phyloP scores from a whole-genome alignment of 2,797 vertebrate genomes.

The Malacoctenus gilli region DNA sequence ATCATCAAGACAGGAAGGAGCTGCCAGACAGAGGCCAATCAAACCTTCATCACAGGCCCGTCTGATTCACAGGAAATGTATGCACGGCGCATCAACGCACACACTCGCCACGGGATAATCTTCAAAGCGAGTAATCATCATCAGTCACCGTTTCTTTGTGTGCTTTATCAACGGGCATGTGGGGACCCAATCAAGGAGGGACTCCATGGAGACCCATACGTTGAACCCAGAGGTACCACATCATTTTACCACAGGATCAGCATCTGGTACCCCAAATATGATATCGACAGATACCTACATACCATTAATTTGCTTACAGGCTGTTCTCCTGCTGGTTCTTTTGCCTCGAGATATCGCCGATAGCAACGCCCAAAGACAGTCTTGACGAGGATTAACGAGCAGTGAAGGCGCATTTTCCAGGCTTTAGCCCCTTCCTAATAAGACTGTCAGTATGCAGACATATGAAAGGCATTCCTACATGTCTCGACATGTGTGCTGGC shows the following conservation, averaged over 20 bases:
- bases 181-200: constrained; percentile 6
- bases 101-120: constrained; percentile 26
- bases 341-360: constrained; percentile 4
- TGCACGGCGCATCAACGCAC: constrained; percentile 40
- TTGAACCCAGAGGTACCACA: constrained; percentile 22
- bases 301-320: too few relatives aligned
- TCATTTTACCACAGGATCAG: constrained; percentile 4
- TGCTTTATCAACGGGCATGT: not conserved
- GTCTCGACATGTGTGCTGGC: not conserved
- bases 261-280: constrained; percentile 5
- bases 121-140: constrained; percentile 45
- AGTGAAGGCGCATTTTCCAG: not conserved
- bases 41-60: constrained; percentile 38
- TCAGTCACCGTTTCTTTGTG: constrained; percentile 22
- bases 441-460: constrained; percentile 8
- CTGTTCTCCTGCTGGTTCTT: not conserved
- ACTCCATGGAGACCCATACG: constrained; percentile 13
- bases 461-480: constrained; percentile 30
- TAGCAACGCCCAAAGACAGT: constrained; percentile 1
- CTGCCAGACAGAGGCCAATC: constrained; percentile 51
- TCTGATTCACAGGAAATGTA: constrained; percentile 46
- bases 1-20: constrained; percentile 47
- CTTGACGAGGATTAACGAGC: constrained; percentile 25
- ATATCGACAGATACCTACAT: too few relatives aligned
- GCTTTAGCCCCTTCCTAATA: constrained; percentile 21